Evolutionary conservation across 2,113 vertebrate species (phyloP), one percentile per base, ranked within the genome.

Genomic region (Eptesicus fuscus): DNA sequence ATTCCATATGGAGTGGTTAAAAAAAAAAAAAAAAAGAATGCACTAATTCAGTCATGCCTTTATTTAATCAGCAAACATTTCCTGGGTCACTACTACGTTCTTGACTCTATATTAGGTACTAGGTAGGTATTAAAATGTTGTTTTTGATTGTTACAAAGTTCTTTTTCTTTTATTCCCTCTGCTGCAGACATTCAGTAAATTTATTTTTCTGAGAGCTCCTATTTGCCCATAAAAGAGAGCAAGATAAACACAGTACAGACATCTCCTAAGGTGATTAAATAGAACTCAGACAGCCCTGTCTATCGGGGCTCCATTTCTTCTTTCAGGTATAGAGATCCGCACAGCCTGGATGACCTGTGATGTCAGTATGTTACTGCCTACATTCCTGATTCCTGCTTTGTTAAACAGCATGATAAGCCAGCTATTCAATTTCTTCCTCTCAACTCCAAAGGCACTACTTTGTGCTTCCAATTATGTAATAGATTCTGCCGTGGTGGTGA

Each of bases 401-500:
- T 97, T 98, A 97, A 96, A 97, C 96, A 98, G 97, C 94, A 35
- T 93, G 96, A 98, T 74, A 90, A 98, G 83, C 96, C 97, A 96
- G 94, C 96, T 97, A 97, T 98, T 98, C 97, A 98, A 97, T 98
- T 98, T 98, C 95, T 97, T 97, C 96, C 96, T 97, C 95, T 98
- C 94, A 97, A 96, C 96, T 97, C 97, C 96, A 98, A 98, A 98
- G 95, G 76, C 77, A 96, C 77, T 96, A 88, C 83, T 97, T 96
- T 93, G 82, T 93, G 95, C 93, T 98, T 98, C 98, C 97, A 98
- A 97, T 98, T 98, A 98, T 97, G 97, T 96, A 98, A 98, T 98
- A 98, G 97, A 98, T 98, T 98, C 96, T 97, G 96, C 96, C 96
- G 90, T 93, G 95, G 94, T 96, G 93, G 96, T 77, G 84, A 98